These are phyloP conservation scores for Drosophila punjabiensis DNA, from an alignment of 1,140 invertebrate species.

Conservation along the genomic window DNA sequence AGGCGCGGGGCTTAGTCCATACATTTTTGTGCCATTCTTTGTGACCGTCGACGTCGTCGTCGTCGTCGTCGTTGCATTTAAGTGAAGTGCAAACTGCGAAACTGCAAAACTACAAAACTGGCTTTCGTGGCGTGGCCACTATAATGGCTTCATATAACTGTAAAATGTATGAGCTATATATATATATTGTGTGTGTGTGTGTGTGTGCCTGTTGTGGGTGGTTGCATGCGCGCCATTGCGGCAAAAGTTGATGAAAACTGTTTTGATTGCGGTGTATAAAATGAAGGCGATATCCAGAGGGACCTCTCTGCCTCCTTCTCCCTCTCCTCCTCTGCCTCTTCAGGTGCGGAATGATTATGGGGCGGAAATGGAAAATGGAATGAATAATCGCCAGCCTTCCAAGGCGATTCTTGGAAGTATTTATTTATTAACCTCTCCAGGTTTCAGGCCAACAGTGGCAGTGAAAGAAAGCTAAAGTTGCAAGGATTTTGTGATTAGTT, in stretches of 20 bases:
- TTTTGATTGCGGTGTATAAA: conserved; percentile 58
- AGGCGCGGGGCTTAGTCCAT: conserved; percentile 9
- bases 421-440: conserved; percentile 6
- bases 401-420: conserved; percentile 22
- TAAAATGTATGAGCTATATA: conserved; percentile 68
- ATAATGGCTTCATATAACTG: conserved; percentile 76
- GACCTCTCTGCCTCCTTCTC: not conserved
- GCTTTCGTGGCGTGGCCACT: conserved; percentile 46
- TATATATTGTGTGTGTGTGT: conserved; percentile 4
- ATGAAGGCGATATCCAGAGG: conserved; percentile 15
- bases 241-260: conserved; percentile 66
- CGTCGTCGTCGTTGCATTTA: conserved; percentile 59
- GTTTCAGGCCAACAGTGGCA: not conserved
- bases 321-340: not conserved
- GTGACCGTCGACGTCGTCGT: not conserved
- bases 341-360: conserved; percentile 33
- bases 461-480: not conserved
- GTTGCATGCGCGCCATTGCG: conserved; percentile 51
- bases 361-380: conserved; percentile 50
- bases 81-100: conserved; percentile 71
- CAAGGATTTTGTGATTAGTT: not conserved
- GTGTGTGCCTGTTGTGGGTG: conserved; percentile 12
- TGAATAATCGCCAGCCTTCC: not conserved
- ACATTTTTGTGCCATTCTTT: conserved; percentile 54
- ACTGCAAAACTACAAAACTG: conserved; percentile 47